Percentiles rank a stretch among this genome's conserved stretches.
These are phyloP conservation scores for Drosophila pegasa DNA, from an alignment of 2,888 invertebrate species.

Conservation along the genomic window DNA sequence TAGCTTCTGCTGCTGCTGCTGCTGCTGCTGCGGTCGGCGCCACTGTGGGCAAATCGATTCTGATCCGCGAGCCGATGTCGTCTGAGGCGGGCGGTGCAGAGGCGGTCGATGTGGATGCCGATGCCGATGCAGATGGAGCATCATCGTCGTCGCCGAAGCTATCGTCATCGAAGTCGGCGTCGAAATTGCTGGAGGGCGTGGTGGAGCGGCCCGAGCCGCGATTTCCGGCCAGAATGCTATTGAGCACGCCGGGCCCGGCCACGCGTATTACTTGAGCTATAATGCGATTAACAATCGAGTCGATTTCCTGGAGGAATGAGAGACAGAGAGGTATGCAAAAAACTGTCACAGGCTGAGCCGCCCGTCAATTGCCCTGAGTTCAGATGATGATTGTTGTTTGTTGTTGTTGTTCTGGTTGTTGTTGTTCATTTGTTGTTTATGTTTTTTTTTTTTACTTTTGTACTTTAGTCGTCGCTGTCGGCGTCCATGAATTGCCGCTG, in stretches of 20 bases:
- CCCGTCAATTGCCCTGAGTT: conserved; percentile 33
- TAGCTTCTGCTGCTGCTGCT: conserved; percentile 39
- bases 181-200: conserved; percentile 84
- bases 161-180: conserved; percentile 84
- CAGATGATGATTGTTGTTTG: conserved; percentile 25
- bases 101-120: conserved; percentile 3
- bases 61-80: conserved; percentile 85
- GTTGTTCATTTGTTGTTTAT: conserved; percentile 12
- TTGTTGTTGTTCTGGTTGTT: conserved; percentile 15
- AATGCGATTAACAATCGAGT: conserved; percentile 84
- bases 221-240: conserved; percentile 79
- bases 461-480: conserved; percentile 18
- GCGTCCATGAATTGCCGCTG: conserved; percentile 29
- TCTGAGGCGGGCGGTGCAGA: conserved; percentile 1
- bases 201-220: conserved; percentile 59
- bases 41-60: conserved; percentile 88
- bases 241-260: conserved; percentile 89
- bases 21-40: conserved; percentile 86
- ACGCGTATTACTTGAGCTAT: conserved; percentile 88
- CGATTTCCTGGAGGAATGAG: conserved; percentile 82
- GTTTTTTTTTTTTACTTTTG: conserved; percentile 23
- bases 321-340: conserved; percentile 51
- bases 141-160: conserved; percentile 50
- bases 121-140: conserved; percentile 4
- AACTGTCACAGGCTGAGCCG: conserved; percentile 21